Evolutionary conservation across 1,140 invertebrate genomes (phyloP).

Genomic region (Campodea augens): DNA sequence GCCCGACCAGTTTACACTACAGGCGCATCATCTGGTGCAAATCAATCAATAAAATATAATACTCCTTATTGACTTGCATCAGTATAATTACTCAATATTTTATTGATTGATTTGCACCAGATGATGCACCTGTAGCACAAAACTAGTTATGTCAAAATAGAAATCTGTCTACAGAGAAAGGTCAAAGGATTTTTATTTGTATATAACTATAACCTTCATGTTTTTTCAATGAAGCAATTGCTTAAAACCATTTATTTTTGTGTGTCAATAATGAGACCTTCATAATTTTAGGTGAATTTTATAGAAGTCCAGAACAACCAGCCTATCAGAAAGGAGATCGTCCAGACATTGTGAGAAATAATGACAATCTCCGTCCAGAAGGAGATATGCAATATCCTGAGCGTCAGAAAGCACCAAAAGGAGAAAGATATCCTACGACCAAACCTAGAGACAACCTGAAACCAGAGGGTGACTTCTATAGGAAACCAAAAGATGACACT

Average conservation of each 20-base stretch:
- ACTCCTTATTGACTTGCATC: constrained; percentile 29
- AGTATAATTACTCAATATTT: constrained; percentile 38
- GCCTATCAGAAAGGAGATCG: constrained; percentile 15
- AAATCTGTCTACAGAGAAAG: too few relatives aligned
- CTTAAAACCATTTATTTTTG: constrained; percentile 24
- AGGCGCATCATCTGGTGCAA: too few relatives aligned
- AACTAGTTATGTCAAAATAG: too few relatives aligned
- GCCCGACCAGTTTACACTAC: too few relatives aligned
- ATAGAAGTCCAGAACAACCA: constrained; percentile 17
- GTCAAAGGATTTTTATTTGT: constrained; percentile 28
- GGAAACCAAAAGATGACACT: constrained; percentile 19
- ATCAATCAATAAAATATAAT: too few relatives aligned
- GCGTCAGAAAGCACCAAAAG: constrained; percentile 17
- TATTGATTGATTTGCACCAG: too few relatives aligned
- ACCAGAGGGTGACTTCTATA: constrained; percentile 32
- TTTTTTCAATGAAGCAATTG: constrained; percentile 28
- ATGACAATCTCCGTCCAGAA: constrained; percentile 28
- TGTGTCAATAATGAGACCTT: constrained; percentile 31
- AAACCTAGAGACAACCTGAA: constrained; percentile 31
- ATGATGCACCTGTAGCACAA: too few relatives aligned
- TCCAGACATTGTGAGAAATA: constrained; percentile 13
- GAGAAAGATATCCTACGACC: constrained; percentile 16
- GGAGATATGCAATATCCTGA: constrained; percentile 22
- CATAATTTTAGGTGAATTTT: constrained; percentile 37
- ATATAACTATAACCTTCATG: constrained; percentile 30